Percentiles rank a stretch among this genome's conserved stretches.
Evolutionary conservation across 1,140 invertebrate genomes (phyloP).

Genomic region (Drosophila lacertosa): DNA sequence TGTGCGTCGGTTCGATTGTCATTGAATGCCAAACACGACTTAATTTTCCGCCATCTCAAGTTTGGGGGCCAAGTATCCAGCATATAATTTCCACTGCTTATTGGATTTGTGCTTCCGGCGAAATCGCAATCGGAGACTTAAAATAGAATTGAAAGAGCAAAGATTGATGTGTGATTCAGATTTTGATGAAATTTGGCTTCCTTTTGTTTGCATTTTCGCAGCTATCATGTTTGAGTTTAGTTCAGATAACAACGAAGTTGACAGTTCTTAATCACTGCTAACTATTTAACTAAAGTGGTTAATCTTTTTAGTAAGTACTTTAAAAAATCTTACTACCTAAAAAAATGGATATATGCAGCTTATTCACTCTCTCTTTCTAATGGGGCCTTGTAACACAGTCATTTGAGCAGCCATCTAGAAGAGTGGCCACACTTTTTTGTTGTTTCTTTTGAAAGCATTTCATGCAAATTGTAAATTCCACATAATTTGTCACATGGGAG

Average conservation of each 20-base stretch:
- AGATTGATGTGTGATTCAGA: neutral
- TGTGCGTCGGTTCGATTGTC: constrained; percentile 58
- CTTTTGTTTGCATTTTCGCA: neutral
- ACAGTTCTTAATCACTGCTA: too few species aligned
- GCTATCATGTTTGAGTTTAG: neutral
- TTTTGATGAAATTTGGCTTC: constrained; percentile 6
- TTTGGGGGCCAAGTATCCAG: neutral
- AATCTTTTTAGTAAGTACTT: too few species aligned
- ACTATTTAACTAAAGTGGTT: too few species aligned
- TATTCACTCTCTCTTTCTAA: too few species aligned
- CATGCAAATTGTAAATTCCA: too few species aligned
- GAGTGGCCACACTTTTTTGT: too few species aligned
- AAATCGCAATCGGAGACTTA: neutral
- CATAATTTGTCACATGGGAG: too few species aligned
- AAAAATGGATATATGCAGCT: too few species aligned
- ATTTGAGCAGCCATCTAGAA: neutral
- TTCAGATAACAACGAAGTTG: neutral
- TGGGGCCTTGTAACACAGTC: too few species aligned
- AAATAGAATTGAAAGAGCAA: neutral
- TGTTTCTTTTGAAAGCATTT: too few species aligned
- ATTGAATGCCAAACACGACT: constrained; percentile 11
- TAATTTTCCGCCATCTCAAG: constrained; percentile 2
- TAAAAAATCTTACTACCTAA: too few species aligned
- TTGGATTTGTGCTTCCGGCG: constrained; percentile 3
- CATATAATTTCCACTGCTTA: constrained; percentile 3